A percentile compares a stretch with the other conserved stretches of the same genome.
Conservation (phyloP, 2,113 vertebrate genomes). For the Chloebia gouldiae region DNA sequence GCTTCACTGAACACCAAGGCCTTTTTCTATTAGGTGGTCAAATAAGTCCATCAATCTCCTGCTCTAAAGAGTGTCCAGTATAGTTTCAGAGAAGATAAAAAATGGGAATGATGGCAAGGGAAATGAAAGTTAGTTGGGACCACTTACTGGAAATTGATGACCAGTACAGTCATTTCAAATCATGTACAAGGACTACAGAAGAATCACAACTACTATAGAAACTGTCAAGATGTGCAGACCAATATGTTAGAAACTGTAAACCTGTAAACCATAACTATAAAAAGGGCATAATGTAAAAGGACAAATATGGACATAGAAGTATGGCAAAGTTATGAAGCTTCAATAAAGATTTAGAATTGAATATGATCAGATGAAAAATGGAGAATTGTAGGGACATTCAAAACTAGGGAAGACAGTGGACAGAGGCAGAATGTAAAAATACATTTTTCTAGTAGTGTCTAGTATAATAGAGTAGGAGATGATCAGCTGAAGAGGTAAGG, state of each 20-base stretch:
- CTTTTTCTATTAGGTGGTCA: slow-evolving; percentile 19
- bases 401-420: neutral
- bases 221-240: neutral
- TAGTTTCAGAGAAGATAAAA: neutral
- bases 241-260: neutral
- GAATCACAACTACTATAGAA: neutral
- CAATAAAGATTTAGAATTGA: neutral
- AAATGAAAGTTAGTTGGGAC: neutral
- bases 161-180: neutral
- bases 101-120: neutral
- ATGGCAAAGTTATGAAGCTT: neutral
- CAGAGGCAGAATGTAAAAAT: neutral
- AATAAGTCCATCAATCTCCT: slow-evolving; percentile 15
- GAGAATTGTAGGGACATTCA: neutral
- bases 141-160: neutral
- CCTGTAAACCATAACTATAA: neutral
- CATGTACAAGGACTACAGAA: neutral
- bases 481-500: neutral
- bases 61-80: neutral
- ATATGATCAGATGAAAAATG: neutral
- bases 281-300: neutral
- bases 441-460: neutral
- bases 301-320: neutral
- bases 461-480: neutral
- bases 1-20: neutral